These are phyloP conservation scores for Apostichopus parvimensis DNA, from an alignment of 35 echinoderm and acorn worm genomes.

Conservation along the genomic window DNA sequence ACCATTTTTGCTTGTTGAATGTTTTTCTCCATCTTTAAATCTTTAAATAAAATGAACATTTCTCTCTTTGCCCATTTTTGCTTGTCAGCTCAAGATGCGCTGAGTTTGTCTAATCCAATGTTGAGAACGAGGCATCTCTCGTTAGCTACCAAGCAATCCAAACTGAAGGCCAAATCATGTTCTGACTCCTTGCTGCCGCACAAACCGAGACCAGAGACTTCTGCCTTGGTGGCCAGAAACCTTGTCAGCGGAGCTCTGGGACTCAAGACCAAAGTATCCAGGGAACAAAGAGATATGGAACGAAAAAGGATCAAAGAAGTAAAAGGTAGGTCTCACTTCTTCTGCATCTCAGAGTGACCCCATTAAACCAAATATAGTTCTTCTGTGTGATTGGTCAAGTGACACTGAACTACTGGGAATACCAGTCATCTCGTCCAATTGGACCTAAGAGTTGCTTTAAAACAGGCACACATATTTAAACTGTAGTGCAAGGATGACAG, in stretches of 20 bases:
- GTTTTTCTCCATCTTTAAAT: too few relatives aligned
- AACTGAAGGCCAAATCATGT: conserved; percentile 80
- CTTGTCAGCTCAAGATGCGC: conserved; percentile 79
- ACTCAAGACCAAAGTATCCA: conserved; percentile 65
- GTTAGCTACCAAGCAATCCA: conserved; percentile 79
- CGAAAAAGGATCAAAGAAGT: conserved; percentile 89
- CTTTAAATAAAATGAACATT: too few relatives aligned
- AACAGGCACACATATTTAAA: too few relatives aligned
- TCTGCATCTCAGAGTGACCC: background rate
- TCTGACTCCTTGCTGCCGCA: conserved; percentile 78
- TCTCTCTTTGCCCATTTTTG: background rate
- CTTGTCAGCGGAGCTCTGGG: conserved; percentile 85
- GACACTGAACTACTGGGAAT: too few relatives aligned
- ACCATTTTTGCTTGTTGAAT: too few relatives aligned
- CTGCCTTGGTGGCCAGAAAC: conserved; percentile 68
- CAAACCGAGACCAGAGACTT: conserved; percentile 82
- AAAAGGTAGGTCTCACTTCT: conserved; percentile 65
- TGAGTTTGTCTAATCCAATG: conserved; percentile 82
- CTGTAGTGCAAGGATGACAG: too few relatives aligned
- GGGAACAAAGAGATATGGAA: conserved; percentile 83
- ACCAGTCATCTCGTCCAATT: too few relatives aligned
- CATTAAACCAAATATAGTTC: too few relatives aligned
- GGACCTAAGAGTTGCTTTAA: too few relatives aligned
- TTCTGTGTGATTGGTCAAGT: too few relatives aligned
- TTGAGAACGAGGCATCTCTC: conserved; percentile 72